A percentile compares a stretch with the other conserved stretches of the same genome.
Evolutionary conservation across 2,113 vertebrate species (phyloP).

Genomic region (Eretmochelys imbricata): DNA sequence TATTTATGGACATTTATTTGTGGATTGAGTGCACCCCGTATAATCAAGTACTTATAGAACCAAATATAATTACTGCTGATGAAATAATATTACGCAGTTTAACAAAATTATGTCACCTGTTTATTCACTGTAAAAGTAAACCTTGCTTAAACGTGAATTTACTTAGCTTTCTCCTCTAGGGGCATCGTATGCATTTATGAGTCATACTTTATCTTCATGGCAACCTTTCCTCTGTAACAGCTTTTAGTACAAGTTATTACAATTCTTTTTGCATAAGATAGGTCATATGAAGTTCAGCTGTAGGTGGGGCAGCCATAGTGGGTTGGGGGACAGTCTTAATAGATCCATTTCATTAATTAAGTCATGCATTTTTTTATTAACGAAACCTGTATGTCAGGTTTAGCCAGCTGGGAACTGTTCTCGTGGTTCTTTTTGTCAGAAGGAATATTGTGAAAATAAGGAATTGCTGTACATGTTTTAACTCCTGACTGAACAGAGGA

Average conservation of each 20-base stretch:
- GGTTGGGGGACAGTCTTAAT: constrained; percentile 83
- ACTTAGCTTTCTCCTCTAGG: constrained; percentile 70
- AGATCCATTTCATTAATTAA: constrained; percentile 86
- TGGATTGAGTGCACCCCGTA: constrained; percentile 69
- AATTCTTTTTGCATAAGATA: constrained; percentile 83
- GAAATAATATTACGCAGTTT: constrained; percentile 63
- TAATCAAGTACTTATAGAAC: constrained; percentile 68
- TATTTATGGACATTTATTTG: not conserved
- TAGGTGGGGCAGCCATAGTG: constrained; percentile 80
- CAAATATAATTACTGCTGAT: constrained; percentile 68
- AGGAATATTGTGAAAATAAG: constrained; percentile 85
- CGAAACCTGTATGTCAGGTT: constrained; percentile 86
- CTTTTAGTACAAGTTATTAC: constrained; percentile 83
- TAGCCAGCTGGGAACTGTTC: constrained; percentile 81
- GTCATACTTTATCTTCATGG: constrained; percentile 68
- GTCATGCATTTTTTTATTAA: constrained; percentile 84
- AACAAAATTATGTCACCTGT: constrained; percentile 58
- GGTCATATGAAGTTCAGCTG: constrained; percentile 84
- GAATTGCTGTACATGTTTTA: constrained; percentile 80
- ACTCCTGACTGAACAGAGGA: constrained; percentile 83
- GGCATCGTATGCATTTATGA: constrained; percentile 70
- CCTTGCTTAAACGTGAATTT: constrained; percentile 60
- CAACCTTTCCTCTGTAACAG: constrained; percentile 74
- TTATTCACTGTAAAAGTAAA: constrained; percentile 65
- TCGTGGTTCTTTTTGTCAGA: constrained; percentile 84